These are phyloP conservation scores for Caenorhabditis inopinata DNA, from an alignment of 1,140 invertebrate genomes.

Conservation along the genomic window DNA sequence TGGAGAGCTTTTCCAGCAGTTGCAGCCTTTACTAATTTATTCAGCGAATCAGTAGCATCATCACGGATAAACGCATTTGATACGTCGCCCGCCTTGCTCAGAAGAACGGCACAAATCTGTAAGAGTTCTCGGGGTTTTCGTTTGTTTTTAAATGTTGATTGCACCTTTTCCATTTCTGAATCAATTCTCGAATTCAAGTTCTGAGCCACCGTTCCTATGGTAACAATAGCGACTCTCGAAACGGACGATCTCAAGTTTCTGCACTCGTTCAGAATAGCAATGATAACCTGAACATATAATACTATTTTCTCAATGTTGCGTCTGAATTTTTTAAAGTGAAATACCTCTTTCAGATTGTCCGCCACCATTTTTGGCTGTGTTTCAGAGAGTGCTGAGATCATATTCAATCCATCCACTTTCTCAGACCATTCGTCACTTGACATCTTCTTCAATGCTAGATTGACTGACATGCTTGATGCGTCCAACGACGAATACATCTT, in stretches of 20 bases:
- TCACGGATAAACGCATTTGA: constrained; percentile 42
- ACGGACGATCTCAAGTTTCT: constrained; percentile 44
- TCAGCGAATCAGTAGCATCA: constrained; percentile 39
- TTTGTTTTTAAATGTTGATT: too few relatives aligned
- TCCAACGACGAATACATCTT: not conserved
- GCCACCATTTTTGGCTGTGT: constrained; percentile 28
- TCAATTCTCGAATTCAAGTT: constrained; percentile 43
- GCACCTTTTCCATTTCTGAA: constrained; percentile 39
- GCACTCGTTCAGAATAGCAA: constrained; percentile 39
- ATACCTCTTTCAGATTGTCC: constrained; percentile 43
- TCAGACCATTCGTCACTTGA: constrained; percentile 39
- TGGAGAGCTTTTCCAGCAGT: constrained; percentile 34
- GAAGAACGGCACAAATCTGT: constrained; percentile 28
- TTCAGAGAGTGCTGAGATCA: constrained; percentile 41
- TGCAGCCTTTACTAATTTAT: constrained; percentile 39
- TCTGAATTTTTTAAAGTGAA: not conserved
- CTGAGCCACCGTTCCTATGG: constrained; percentile 31
- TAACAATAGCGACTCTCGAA: constrained; percentile 36
- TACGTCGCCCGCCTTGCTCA: constrained; percentile 35
- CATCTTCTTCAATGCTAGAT: constrained; percentile 25
- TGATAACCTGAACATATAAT: constrained; percentile 32
- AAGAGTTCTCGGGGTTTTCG: not conserved
- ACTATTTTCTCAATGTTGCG: not conserved
- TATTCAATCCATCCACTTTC: constrained; percentile 44
- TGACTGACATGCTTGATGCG: constrained; percentile 5